phyloP scores from a whole-genome alignment of 2,888 invertebrate genomes.

The Leptinotarsa peninsularis region DNA sequence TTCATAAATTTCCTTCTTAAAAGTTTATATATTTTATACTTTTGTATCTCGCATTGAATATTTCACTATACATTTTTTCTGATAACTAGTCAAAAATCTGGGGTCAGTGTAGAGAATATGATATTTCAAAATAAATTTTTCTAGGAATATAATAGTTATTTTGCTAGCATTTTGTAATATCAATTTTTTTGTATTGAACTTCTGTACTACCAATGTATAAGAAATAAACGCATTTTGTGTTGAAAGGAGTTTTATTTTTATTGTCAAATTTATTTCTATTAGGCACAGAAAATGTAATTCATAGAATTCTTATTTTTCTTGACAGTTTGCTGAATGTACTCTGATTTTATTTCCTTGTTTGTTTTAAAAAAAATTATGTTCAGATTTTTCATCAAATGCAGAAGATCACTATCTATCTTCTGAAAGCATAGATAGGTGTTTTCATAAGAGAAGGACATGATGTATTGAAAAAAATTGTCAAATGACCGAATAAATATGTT shows the following conservation, averaged over 20 bases:
- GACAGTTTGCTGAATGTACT: no score
- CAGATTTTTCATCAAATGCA: no score
- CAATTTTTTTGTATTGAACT: neutral
- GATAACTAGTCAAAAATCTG: neutral
- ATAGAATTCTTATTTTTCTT: no score
- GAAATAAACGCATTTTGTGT: slow-evolving; percentile 11
- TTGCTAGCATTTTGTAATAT: slow-evolving; percentile 10
- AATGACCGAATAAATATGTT: no score
- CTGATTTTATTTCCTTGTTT: neutral
- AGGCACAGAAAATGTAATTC: no score
- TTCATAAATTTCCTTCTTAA: neutral
- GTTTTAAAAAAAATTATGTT: no score
- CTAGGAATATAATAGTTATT: slow-evolving; percentile 1
- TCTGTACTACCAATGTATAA: neutral
- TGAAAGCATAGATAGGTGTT: no score
- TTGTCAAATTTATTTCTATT: no score
- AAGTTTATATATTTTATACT: slow-evolving; percentile 18
- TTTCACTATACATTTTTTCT: slow-evolving; percentile 5
- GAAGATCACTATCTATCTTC: no score
- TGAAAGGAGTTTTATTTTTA: neutral
- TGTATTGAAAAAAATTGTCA: no score
- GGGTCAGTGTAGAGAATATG: neutral
- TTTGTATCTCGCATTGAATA: slow-evolving; percentile 11
- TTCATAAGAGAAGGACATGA: no score
- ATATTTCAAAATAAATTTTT: slow-evolving; percentile 7